Base-by-base conservation (phyloP, 1,140 invertebrate species). In the Psilanteris sp. region DNA sequence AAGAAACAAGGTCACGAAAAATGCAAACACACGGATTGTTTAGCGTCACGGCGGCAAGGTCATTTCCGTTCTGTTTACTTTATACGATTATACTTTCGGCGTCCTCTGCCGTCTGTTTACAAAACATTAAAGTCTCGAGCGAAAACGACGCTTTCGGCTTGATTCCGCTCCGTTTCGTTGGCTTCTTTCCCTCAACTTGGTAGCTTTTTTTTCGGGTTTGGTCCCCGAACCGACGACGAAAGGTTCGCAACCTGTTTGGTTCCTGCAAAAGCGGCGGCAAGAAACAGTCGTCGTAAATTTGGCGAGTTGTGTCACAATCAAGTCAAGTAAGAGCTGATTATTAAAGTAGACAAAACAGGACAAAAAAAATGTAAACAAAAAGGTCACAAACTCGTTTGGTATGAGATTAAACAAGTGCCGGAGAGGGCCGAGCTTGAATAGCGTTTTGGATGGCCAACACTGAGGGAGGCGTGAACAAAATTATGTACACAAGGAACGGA, bases 401-500 rank as follows among this genome's bases (percentile, higher is more conserved):
- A 29, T 22, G 7, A 64, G 8, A 70, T 34, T 43, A 52, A 16
- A 50, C 5, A 68, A 29, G 48, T 15, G 8, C 34, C 32, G 13
- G 50, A 13, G 5, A 15, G 34, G 59, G 5, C 15, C 50, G 34
- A 22, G 59, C 46, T 70, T 59, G 9, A 44, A 24, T 62, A 71
- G 67, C 52, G 29, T 61, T 29, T 52, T 39, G n/a, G 26, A 22
- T 57, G 61, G 29, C 59, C 29, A 74, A 59, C 52, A 64, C 44
- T 61, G 59, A 67, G 29, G 18, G 57, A n/a, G 32, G 59, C 18
- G 50, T 59, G 15, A 67, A 74, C 31, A 71, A 66, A 46, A 73
- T 66, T 61, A 79, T 52, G 41, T 70, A 78, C 55, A 76, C 50
- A 70, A 70, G 54, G 32, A 67, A 54, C 27, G 48, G 16, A 44